Conservation (phyloP, 2,113 vertebrate genomes). For the Ptychochromis oligacanthus region DNA sequence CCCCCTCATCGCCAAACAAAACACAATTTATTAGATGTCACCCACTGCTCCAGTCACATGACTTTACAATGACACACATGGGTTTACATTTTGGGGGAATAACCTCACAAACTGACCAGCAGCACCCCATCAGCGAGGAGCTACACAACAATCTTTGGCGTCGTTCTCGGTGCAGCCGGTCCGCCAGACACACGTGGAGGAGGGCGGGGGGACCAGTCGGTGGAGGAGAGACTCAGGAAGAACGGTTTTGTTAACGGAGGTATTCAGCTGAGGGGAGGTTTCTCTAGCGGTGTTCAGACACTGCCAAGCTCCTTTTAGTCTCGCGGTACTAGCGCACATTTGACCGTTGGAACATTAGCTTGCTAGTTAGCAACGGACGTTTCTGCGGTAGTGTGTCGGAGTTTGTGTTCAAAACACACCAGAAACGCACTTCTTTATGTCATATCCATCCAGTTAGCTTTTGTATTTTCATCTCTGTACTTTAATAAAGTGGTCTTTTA, state of each 20-base stretch:
- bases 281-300: constrained; percentile 50
- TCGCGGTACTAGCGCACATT: not conserved
- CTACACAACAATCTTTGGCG: constrained; percentile 75
- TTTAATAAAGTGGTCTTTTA: not conserved
- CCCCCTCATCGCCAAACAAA: constrained; percentile 39
- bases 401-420: too few relatives aligned
- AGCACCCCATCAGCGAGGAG: constrained; percentile 56
- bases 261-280: constrained; percentile 61
- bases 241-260: constrained; percentile 69
- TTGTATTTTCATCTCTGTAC: not conserved
- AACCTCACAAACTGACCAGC: constrained; percentile 33
- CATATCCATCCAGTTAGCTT: not conserved
- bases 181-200: constrained; percentile 25
- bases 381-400: too few relatives aligned
- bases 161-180: constrained; percentile 64
- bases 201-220: not conserved
- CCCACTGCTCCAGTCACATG: constrained; percentile 67
- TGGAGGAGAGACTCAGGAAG: constrained; percentile 58
- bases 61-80: constrained; percentile 64
- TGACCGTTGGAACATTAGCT: not conserved
- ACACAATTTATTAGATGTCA: constrained; percentile 65
- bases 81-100: constrained; percentile 31
- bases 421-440: not conserved
- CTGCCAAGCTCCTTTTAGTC: not conserved
- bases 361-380: not conserved